A percentile compares a stretch with the other conserved stretches of the same genome.
These are phyloP conservation scores for Limanda limanda DNA, from an alignment of 2,113 vertebrate species.

Conservation along the genomic window DNA sequence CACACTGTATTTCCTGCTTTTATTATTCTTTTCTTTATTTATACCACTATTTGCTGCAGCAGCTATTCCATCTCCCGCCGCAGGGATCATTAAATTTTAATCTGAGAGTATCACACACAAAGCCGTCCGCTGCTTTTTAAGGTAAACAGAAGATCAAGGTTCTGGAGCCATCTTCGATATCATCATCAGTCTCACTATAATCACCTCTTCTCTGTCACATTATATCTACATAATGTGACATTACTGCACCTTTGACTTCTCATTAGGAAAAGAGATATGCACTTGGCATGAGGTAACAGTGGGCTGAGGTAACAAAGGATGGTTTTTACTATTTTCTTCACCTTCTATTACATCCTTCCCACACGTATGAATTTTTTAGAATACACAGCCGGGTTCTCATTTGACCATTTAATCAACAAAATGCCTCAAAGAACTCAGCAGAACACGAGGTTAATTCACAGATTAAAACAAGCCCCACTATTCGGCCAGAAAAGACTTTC, in stretches of 20 bases:
- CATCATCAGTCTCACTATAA: slow-evolving; percentile 60
- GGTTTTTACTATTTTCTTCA: slow-evolving; percentile 50
- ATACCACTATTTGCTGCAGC: slow-evolving; percentile 33
- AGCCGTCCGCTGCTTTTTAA: slow-evolving; percentile 62
- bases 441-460: slow-evolving; percentile 41
- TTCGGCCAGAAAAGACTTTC: slow-evolving; percentile 21
- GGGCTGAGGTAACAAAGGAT: slow-evolving; percentile 48
- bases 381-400: slow-evolving; percentile 10
- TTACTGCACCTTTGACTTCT: slow-evolving; percentile 69
- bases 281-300: slow-evolving; percentile 50
- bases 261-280: slow-evolving; percentile 60
- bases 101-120: slow-evolving; percentile 64
- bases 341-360: slow-evolving; percentile 36
- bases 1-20: slow-evolving; percentile 16
- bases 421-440: slow-evolving; percentile 33
- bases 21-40: slow-evolving; percentile 32
- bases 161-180: slow-evolving; percentile 51
- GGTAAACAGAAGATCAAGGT: slow-evolving; percentile 47
- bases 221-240: slow-evolving; percentile 70
- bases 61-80: slow-evolving; percentile 31
- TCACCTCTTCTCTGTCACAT: slow-evolving; percentile 63
- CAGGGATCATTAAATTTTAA: slow-evolving; percentile 72
- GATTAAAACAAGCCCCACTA: slow-evolving; percentile 42
- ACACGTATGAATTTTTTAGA: slow-evolving; percentile 18
- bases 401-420: slow-evolving; percentile 40